Conservation (phyloP, 2,888 invertebrate species). For the Nemapogon koenigi region DNA sequence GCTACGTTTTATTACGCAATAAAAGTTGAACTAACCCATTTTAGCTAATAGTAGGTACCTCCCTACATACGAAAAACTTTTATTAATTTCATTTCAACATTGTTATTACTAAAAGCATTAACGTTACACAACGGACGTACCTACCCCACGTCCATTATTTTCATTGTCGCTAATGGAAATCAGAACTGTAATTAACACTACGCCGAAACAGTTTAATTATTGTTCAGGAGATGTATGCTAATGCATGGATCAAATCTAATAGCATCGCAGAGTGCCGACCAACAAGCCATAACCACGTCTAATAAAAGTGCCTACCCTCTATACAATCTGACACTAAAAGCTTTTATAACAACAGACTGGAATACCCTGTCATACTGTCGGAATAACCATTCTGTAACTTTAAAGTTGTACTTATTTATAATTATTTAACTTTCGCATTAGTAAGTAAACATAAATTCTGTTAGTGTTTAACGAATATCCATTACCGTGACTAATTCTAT, state of each 20-base stretch:
- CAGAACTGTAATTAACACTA: conserved; percentile 8
- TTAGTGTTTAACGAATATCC: too few species aligned
- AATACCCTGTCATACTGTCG: conserved; percentile 3
- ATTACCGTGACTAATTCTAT: too few species aligned
- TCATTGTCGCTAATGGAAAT: conserved; percentile 10
- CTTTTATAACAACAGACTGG: conserved; percentile 17
- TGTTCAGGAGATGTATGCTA: conserved; percentile 10
- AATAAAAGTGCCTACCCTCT: conserved; percentile 9
- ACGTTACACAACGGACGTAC: conserved; percentile 2
- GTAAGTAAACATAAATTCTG: too few species aligned
- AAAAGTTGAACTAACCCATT: too few species aligned
- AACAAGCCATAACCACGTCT: conserved; percentile 7
- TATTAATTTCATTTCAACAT: too few species aligned
- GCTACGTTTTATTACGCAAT: too few species aligned
- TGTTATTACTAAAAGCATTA: too few species aligned
- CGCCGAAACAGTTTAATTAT: conserved; percentile 11
- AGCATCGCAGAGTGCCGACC: conserved; percentile 9
- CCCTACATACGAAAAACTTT: too few species aligned
- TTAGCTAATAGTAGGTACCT: too few species aligned
- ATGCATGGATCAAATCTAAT: conserved; percentile 11
- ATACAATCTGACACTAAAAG: conserved; percentile 19
- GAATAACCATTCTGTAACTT: too few species aligned
- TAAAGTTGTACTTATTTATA: too few species aligned
- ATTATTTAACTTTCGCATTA: too few species aligned
- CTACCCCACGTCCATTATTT: conserved; percentile 6